A percentile compares a stretch with the other conserved stretches of the same genome.
Conservation (phyloP, 2,797 vertebrate species). For the Craterocephalus amniculus region DNA sequence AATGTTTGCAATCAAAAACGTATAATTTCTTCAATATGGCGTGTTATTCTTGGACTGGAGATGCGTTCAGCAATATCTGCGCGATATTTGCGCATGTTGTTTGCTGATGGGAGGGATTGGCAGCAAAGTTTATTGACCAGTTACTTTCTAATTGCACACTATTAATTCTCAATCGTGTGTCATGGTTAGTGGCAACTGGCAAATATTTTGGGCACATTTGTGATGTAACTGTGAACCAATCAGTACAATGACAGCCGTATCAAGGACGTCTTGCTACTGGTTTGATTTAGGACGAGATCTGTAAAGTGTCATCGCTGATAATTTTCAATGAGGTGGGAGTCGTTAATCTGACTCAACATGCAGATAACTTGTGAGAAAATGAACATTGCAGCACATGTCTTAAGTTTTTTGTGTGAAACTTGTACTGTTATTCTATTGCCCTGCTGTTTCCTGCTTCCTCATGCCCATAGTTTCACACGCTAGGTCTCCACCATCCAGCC, state of each 20-base stretch:
- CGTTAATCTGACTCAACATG: conserved; percentile 10
- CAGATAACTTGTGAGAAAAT: conserved; percentile 31
- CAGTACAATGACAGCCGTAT: neutral
- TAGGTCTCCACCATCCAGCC: conserved; percentile 33
- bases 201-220: neutral
- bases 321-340: neutral
- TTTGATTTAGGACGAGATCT: conserved; percentile 11
- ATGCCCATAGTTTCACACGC: conserved; percentile 61
- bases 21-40: conserved; percentile 62
- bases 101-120: neutral
- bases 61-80: conserved; percentile 31
- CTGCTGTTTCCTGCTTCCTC: conserved; percentile 69
- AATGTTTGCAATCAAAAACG: conserved; percentile 69
- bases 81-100: conserved; percentile 9
- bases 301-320: conserved; percentile 12
- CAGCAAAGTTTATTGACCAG: conserved; percentile 1
- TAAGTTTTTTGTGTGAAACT: conserved; percentile 18
- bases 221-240: neutral
- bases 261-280: neutral
- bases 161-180: neutral
- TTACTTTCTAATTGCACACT: conserved; percentile 9
- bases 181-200: neutral
- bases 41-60: conserved; percentile 31
- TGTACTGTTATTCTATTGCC: conserved; percentile 35
- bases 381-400: conserved; percentile 19